Conservation (phyloP, 2,113 vertebrate genomes). For the Formicarius rufipectus region DNA sequence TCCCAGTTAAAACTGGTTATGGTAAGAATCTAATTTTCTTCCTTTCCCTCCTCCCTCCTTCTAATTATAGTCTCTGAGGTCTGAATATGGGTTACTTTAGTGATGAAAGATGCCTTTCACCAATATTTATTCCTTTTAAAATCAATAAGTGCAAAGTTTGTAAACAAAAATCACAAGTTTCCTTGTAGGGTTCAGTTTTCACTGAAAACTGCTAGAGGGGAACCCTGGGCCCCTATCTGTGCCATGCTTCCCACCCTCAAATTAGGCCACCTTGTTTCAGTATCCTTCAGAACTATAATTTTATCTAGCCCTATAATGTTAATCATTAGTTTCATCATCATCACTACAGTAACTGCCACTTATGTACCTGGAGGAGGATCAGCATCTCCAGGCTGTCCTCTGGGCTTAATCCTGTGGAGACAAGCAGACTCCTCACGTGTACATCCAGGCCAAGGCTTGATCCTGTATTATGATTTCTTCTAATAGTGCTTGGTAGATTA, state of each 20-base stretch:
- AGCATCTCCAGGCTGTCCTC: neutral
- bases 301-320: neutral
- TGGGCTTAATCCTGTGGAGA: neutral
- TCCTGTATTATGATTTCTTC: neutral
- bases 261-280: neutral
- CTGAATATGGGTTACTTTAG: neutral
- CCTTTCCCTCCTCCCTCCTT: rapidly evolving
- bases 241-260: neutral
- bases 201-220: neutral
- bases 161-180: neutral
- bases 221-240: neutral
- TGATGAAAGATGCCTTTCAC: neutral
- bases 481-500: neutral
- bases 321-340: neutral
- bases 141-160: neutral
- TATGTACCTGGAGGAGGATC: neutral
- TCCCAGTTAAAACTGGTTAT: neutral
- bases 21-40: neutral
- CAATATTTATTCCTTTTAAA: neutral
- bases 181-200: neutral
- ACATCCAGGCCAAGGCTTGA: neutral
- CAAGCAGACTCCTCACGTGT: neutral
- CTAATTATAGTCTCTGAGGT: neutral
- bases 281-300: neutral
- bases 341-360: neutral